Percentiles rank a stretch among this genome's conserved stretches.
These are phyloP conservation scores for Alca torda DNA, from an alignment of 2,797 vertebrate species.

Conservation along the genomic window DNA sequence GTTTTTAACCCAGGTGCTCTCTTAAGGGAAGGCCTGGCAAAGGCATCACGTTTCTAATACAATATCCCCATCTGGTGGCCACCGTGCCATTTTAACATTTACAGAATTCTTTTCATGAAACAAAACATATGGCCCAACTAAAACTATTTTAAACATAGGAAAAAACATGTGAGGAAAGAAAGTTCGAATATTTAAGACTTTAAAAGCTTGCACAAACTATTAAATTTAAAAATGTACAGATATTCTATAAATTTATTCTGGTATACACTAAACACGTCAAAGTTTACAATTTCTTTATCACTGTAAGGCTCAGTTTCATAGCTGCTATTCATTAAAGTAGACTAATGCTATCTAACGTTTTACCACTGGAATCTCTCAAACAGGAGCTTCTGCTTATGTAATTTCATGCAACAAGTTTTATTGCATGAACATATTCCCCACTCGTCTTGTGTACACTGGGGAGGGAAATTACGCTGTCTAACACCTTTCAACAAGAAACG, in stretches of 20 bases:
- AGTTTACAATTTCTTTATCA: background rate
- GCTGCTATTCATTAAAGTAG: background rate
- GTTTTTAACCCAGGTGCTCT: background rate
- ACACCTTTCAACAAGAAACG: background rate
- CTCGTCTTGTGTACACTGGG: background rate
- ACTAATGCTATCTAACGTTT: background rate
- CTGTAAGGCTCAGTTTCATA: background rate
- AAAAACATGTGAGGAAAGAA: background rate
- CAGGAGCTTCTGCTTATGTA: background rate
- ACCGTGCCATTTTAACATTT: background rate
- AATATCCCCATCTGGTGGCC: slow-evolving; percentile 35
- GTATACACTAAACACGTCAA: background rate
- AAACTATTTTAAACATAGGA: background rate
- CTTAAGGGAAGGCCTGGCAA: background rate
- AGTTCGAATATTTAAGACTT: background rate
- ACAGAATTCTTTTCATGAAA: background rate
- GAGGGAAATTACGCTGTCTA: background rate
- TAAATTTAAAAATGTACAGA: background rate
- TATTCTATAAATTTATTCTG: background rate
- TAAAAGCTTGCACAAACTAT: background rate
- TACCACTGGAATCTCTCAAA: background rate
- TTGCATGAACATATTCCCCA: background rate
- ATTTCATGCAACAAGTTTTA: background rate
- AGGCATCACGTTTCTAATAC: background rate
- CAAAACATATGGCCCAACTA: background rate